Percentiles rank a stretch among this genome's conserved stretches.
Evolutionary conservation across 1,140 invertebrate genomes (phyloP).

Genomic region (Drusus annulatus): DNA sequence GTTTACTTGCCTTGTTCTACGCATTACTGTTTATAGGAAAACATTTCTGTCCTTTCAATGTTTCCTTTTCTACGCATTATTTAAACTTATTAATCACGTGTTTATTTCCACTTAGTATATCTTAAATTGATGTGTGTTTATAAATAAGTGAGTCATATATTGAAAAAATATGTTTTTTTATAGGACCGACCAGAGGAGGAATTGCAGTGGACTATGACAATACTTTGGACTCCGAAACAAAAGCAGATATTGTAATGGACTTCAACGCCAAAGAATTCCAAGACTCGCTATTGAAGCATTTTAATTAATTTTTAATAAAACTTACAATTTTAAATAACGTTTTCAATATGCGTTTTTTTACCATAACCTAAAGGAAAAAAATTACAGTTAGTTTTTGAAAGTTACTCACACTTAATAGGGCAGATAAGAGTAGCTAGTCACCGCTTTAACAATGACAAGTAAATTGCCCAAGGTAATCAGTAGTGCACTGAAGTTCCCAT

Average conservation of each 20-base stretch:
- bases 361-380: neutral
- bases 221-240: slow-evolving; percentile 50
- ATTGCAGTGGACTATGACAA: slow-evolving; percentile 60
- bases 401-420: neutral
- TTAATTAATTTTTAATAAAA: slow-evolving; percentile 44
- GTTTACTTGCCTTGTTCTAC: too few relatives aligned
- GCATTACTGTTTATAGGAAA: too few relatives aligned
- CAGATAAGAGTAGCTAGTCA: neutral
- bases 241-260: slow-evolving; percentile 59
- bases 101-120: too few relatives aligned
- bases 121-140: too few relatives aligned
- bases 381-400: neutral
- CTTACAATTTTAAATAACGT: neutral
- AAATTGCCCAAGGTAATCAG: too few relatives aligned
- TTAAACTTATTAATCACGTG: too few relatives aligned
- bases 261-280: slow-evolving; percentile 57
- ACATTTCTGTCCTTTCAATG: too few relatives aligned
- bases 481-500: neutral
- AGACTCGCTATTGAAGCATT: slow-evolving; percentile 56
- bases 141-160: too few relatives aligned
- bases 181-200: slow-evolving; percentile 49
- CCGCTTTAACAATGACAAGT: neutral
- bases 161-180: slow-evolving; percentile 1
- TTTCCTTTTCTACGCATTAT: too few relatives aligned
- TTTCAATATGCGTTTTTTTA: neutral